Evolutionary conservation across 2,113 vertebrate genomes (phyloP).

Genomic region (Callorhinus ursinus): DNA sequence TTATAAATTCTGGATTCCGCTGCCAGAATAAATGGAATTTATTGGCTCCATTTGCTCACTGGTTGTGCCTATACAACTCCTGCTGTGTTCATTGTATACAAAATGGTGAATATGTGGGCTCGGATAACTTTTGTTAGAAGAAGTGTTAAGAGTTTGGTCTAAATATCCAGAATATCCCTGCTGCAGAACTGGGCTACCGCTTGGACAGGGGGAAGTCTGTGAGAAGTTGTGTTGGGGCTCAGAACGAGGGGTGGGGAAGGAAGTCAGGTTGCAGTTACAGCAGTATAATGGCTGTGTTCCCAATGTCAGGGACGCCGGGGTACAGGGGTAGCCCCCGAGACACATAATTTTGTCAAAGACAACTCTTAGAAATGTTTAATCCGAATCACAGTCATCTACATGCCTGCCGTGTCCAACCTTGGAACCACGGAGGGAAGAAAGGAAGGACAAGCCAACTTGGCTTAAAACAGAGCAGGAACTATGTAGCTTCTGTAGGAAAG

Average conservation of each 20-base stretch:
- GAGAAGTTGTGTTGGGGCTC: background rate
- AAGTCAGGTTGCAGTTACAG: background rate
- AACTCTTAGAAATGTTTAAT: constrained; percentile 2
- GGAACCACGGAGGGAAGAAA: background rate
- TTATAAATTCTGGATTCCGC: background rate
- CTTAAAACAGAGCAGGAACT: background rate
- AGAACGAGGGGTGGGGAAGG: background rate
- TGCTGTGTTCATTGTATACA: background rate
- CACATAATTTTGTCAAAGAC: background rate
- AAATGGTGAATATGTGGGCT: background rate
- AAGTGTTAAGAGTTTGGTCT: background rate
- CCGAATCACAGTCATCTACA: background rate
- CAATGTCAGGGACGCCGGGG: background rate
- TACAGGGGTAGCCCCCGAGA: background rate
- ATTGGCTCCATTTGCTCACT: background rate
- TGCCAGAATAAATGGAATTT: background rate
- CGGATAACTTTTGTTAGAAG: background rate
- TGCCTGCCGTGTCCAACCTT: background rate
- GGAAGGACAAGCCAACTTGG: background rate
- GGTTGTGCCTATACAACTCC: background rate
- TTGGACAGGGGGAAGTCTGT: background rate
- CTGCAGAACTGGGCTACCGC: background rate
- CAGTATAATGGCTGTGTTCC: background rate
- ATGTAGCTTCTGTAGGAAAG: background rate
- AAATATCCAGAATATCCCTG: constrained; percentile 19